phyloP scores from a whole-genome alignment of 1,140 invertebrate genomes.

The Nymphalis io region DNA sequence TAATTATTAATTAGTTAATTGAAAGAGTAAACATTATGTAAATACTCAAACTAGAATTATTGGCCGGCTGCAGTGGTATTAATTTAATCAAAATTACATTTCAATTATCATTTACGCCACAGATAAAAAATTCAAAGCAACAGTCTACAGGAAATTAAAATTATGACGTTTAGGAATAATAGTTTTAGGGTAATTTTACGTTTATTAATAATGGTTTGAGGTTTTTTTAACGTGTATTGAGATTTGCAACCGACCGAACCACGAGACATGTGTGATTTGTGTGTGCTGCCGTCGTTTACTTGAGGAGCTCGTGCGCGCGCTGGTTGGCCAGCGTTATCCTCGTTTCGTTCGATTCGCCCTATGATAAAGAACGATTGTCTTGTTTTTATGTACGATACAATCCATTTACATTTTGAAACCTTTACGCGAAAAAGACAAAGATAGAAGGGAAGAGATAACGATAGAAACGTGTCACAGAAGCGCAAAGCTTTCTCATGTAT shows the following conservation, averaged over 20 bases:
- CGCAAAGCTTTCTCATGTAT: slow-evolving; percentile 25
- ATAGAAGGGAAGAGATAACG: background rate
- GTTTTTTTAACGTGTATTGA: background rate
- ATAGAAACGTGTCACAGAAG: background rate
- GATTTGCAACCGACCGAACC: slow-evolving; percentile 53
- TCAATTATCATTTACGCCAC: background rate
- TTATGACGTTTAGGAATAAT: background rate
- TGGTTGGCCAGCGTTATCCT: slow-evolving; percentile 93
- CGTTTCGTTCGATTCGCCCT: slow-evolving; percentile 88
- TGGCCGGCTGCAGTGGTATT: slow-evolving; percentile 12
- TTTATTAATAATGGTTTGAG: background rate
- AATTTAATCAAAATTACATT: background rate
- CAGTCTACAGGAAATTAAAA: background rate
- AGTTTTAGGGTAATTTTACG: background rate
- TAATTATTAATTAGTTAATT: slow-evolving; percentile 3
- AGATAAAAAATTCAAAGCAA: background rate
- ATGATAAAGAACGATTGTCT: slow-evolving; percentile 71
- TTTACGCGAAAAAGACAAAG: slow-evolving; percentile 6
- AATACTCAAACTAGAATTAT: slow-evolving; percentile 14
- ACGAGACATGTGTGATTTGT: slow-evolving; percentile 68
- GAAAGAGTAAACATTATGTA: background rate
- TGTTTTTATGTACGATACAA: slow-evolving; percentile 42
- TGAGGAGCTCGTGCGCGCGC: slow-evolving; percentile 90
- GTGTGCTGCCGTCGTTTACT: slow-evolving; percentile 82
- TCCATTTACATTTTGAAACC: slow-evolving; percentile 31